Conservation (phyloP, 1,140 invertebrate genomes). For the Drosophila nigrodunni region DNA sequence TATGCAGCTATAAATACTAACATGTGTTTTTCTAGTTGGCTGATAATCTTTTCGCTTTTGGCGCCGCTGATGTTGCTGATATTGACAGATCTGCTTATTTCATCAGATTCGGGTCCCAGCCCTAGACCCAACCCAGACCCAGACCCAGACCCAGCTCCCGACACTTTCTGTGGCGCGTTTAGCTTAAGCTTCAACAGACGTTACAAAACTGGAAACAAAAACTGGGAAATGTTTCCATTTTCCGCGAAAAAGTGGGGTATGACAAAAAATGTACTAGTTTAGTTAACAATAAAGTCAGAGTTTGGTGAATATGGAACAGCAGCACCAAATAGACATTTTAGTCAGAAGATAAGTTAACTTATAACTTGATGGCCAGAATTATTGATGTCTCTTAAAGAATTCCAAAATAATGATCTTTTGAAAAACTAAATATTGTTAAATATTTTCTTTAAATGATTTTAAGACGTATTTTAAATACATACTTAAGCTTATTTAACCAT, state of each 20-base stretch:
- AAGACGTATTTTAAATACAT: too few species aligned
- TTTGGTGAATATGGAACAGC: too few species aligned
- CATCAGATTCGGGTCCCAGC: constrained; percentile 48
- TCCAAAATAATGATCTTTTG: too few species aligned
- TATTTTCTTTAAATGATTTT: too few species aligned
- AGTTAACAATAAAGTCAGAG: too few species aligned
- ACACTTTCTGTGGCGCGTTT: constrained; percentile 9
- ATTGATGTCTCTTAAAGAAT: too few species aligned
- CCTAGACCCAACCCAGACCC: constrained; percentile 13
- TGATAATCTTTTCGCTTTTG: constrained; percentile 44
- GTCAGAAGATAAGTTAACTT: too few species aligned
- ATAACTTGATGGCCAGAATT: too few species aligned
- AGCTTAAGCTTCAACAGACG: background rate
- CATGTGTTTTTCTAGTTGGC: constrained; percentile 7
- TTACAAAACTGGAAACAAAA: constrained; percentile 1
- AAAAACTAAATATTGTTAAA: too few species aligned
- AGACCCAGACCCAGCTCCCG: constrained; percentile 6
- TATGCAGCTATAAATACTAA: constrained; percentile 1
- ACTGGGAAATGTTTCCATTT: constrained; percentile 12
- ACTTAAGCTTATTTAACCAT: too few species aligned
- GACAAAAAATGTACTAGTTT: constrained; percentile 1
- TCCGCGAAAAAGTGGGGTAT: constrained; percentile 1
- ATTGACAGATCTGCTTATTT: constrained; percentile 42
- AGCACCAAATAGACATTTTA: too few species aligned
- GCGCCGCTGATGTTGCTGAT: constrained; percentile 55